A percentile compares a stretch with the other conserved stretches of the same genome.
These are phyloP conservation scores for Perognathus longimembris DNA, from an alignment of 2,113 vertebrate genomes.

Conservation along the genomic window DNA sequence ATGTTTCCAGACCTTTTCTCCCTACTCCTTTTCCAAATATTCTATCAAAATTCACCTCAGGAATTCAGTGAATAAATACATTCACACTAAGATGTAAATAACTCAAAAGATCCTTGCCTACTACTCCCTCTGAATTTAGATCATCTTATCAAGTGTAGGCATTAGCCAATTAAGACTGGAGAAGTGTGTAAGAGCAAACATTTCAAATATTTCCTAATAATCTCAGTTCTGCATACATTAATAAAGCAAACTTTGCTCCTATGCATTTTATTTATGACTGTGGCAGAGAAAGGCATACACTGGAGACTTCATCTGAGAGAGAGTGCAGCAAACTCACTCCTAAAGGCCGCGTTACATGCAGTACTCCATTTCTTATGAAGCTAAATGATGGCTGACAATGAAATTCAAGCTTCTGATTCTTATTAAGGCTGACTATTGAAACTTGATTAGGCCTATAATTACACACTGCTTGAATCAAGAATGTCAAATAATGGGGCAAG, in stretches of 20 bases:
- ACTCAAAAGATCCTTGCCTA: background rate
- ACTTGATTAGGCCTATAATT: slow-evolving; percentile 90
- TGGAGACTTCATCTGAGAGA: background rate
- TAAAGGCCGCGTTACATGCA: slow-evolving; percentile 35
- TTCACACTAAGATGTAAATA: slow-evolving; percentile 1
- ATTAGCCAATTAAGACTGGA: background rate
- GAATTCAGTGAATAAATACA: background rate
- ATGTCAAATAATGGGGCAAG: slow-evolving; percentile 89
- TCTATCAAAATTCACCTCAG: slow-evolving; percentile 17
- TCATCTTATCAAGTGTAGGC: background rate
- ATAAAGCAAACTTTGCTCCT: background rate
- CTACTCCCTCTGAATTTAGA: slow-evolving; percentile 1
- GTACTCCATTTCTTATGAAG: slow-evolving; percentile 59
- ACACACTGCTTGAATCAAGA: slow-evolving; percentile 87
- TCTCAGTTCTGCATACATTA: background rate
- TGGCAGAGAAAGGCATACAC: background rate
- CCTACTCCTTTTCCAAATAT: background rate
- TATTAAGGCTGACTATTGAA: slow-evolving; percentile 87
- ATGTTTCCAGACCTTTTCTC: background rate
- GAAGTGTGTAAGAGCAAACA: background rate
- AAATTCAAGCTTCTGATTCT: slow-evolving; percentile 81
- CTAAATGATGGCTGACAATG: slow-evolving; percentile 76
- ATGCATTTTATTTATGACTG: background rate
- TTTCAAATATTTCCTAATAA: background rate
- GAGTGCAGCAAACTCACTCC: background rate